Evolutionary conservation across 2,888 invertebrate species (phyloP).

Genomic region (Caenorhabditis sp.): DNA sequence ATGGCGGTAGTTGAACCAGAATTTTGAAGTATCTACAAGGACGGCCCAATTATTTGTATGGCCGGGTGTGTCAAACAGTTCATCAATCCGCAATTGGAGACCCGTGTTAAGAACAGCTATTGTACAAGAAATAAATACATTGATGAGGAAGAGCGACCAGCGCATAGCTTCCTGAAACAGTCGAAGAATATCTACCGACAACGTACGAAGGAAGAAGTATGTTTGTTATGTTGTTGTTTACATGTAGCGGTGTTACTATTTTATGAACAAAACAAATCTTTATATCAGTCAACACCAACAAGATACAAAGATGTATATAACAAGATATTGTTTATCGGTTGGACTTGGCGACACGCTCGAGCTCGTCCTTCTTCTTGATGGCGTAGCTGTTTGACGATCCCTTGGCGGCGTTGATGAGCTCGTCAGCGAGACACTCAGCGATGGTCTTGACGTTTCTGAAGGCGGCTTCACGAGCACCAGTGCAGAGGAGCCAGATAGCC

Average conservation of each 20-base stretch:
- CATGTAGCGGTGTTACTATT: background rate
- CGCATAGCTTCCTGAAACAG: background rate
- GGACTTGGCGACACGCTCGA: slow-evolving; percentile 99
- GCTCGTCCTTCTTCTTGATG: slow-evolving; percentile 99
- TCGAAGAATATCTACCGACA: background rate
- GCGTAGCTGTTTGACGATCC: slow-evolving; percentile 99
- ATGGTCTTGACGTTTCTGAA: slow-evolving; percentile 99
- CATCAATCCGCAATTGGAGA: slow-evolving; percentile 54
- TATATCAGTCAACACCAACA: slow-evolving; percentile 41
- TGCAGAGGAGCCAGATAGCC: slow-evolving; percentile 98
- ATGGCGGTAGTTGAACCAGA: slow-evolving; percentile 99
- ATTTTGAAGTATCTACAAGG: slow-evolving; percentile 84
- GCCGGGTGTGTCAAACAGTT: slow-evolving; percentile 57
- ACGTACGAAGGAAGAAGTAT: background rate
- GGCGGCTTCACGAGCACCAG: slow-evolving; percentile 97
- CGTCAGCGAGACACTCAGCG: slow-evolving; percentile 99
- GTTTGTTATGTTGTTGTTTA: background rate
- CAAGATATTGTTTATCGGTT: slow-evolving; percentile 85
- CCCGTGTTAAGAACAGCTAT: slow-evolving; percentile 53
- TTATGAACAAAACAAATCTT: slow-evolving; percentile 33
- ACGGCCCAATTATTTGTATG: slow-evolving; percentile 99
- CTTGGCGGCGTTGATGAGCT: slow-evolving; percentile 99
- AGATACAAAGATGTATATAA: slow-evolving; percentile 36
- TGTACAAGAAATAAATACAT: slow-evolving; percentile 13
- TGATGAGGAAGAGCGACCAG: background rate